A percentile compares a stretch with the other conserved stretches of the same genome.
phyloP scores from a whole-genome alignment of 2,797 vertebrate species.

The Gymnopithys bicolor region DNA sequence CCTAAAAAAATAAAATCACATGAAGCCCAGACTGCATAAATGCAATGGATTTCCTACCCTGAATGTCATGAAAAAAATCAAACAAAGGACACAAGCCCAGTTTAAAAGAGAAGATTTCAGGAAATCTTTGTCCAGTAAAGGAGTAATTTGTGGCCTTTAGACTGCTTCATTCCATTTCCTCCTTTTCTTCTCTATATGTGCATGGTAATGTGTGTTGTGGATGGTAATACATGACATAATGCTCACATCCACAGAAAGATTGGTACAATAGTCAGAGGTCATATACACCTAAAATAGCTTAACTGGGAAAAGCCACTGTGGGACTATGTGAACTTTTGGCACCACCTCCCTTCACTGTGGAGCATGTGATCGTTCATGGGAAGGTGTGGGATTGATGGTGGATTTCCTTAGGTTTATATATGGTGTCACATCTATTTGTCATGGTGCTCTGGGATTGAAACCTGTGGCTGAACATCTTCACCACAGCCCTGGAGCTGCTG shows the following conservation, averaged over 20 bases:
- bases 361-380: not conserved
- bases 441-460: not conserved
- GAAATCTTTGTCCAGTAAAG: not conserved
- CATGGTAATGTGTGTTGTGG: not conserved
- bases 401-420: not conserved
- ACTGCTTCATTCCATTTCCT: not conserved
- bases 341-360: not conserved
- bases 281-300: not conserved
- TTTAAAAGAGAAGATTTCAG: not conserved
- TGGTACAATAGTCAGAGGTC: not conserved
- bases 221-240: not conserved
- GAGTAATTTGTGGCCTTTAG: not conserved
- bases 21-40: not conserved
- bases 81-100: not conserved
- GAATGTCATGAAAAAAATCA: not conserved
- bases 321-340: not conserved
- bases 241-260: not conserved
- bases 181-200: not conserved
- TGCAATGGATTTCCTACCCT: not conserved
- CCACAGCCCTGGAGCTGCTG: rapidly evolving
- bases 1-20: not conserved
- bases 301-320: not conserved
- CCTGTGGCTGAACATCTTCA: not conserved
- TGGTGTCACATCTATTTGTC: not conserved
- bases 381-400: not conserved